A percentile compares a stretch with the other conserved stretches of the same genome.
Evolutionary conservation across 2,888 invertebrate genomes (phyloP).

Genomic region (Drosophila dives): DNA sequence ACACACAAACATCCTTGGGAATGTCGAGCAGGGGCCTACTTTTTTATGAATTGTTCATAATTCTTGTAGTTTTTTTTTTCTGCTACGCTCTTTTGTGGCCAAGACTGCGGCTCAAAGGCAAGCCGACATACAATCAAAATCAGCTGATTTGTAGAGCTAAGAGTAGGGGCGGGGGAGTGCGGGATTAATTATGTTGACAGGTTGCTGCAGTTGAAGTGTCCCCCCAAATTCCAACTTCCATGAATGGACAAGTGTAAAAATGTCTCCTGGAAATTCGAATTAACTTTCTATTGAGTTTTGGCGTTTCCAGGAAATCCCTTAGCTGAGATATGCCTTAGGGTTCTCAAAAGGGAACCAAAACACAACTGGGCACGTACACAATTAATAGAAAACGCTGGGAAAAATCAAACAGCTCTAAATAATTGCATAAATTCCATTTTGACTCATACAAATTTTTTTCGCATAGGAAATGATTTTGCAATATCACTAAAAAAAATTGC

Average conservation of each 20-base stretch:
- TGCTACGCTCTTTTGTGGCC: conserved; percentile 44
- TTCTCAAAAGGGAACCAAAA: conserved; percentile 16
- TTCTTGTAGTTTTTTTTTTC: conserved; percentile 23
- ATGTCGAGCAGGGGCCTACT: conserved; percentile 68
- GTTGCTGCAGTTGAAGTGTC: conserved; percentile 62
- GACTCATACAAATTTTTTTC: conserved; percentile 37
- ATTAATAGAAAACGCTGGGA: conserved; percentile 27
- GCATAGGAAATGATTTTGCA: conserved; percentile 72
- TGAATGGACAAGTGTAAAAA: conserved; percentile 42
- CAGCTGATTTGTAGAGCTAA: conserved; percentile 65
- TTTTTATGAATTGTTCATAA: conserved; percentile 75
- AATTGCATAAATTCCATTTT: conserved; percentile 59
- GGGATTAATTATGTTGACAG: conserved; percentile 78
- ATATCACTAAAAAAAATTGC: neutral
- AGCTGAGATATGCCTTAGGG: conserved; percentile 17
- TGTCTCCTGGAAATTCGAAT: conserved; percentile 39
- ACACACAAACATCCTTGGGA: conserved; percentile 72
- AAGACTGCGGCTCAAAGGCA: conserved; percentile 49
- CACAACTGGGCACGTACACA: conserved; percentile 44
- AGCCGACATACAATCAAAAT: conserved; percentile 52
- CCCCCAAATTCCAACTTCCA: conserved; percentile 8
- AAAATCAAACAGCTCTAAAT: conserved; percentile 17
- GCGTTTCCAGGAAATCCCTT: conserved; percentile 37
- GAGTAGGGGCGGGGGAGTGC: conserved; percentile 4
- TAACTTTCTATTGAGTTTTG: conserved; percentile 45